Evolutionary conservation across 37 sponge, comb jelly and placozoan genomes (phyloP).

Genomic region (Haliclona indistincta): DNA sequence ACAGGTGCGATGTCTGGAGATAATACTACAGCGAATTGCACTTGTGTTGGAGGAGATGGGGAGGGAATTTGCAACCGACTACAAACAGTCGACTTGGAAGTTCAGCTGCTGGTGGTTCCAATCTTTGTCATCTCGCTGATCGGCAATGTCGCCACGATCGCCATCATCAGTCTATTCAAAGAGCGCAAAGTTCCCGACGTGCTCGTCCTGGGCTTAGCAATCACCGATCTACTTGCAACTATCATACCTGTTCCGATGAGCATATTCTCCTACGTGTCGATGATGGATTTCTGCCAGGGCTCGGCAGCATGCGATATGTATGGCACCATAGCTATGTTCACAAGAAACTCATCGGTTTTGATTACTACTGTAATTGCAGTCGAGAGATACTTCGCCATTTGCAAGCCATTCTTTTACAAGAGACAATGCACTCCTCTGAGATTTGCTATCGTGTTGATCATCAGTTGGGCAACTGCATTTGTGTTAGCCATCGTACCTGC

Average conservation of each 20-base stretch:
- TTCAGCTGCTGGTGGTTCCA: slow-evolving; percentile 18
- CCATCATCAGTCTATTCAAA: slow-evolving; percentile 49
- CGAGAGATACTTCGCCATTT: slow-evolving; percentile 80
- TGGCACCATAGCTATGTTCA: slow-evolving; percentile 49
- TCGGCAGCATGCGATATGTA: slow-evolving; percentile 38
- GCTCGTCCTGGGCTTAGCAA: slow-evolving; percentile 65
- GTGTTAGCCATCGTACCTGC: slow-evolving; percentile 55
- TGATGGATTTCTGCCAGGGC: slow-evolving; percentile 10
- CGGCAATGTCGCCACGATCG: slow-evolving; percentile 58
- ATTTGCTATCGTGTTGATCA: slow-evolving; percentile 20
- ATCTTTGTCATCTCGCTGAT: slow-evolving; percentile 43
- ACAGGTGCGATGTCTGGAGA: no score
- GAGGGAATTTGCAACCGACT: no score
- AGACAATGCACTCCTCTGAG: slow-evolving; percentile 21
- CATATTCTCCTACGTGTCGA: slow-evolving; percentile 37
- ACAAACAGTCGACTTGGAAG: no score
- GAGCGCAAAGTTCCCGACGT: slow-evolving; percentile 66
- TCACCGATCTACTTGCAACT: slow-evolving; percentile 58
- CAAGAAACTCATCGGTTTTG: slow-evolving; percentile 58
- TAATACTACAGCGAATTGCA: no score
- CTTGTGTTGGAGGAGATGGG: no score
- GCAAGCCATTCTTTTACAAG: slow-evolving; percentile 66
- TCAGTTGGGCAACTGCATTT: slow-evolving; percentile 24
- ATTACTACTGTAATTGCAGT: slow-evolving; percentile 68
- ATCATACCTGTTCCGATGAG: slow-evolving; percentile 63